Evolutionary conservation across 2,113 vertebrate genomes (phyloP).

Genomic region (Picathartes gymnocephalus): DNA sequence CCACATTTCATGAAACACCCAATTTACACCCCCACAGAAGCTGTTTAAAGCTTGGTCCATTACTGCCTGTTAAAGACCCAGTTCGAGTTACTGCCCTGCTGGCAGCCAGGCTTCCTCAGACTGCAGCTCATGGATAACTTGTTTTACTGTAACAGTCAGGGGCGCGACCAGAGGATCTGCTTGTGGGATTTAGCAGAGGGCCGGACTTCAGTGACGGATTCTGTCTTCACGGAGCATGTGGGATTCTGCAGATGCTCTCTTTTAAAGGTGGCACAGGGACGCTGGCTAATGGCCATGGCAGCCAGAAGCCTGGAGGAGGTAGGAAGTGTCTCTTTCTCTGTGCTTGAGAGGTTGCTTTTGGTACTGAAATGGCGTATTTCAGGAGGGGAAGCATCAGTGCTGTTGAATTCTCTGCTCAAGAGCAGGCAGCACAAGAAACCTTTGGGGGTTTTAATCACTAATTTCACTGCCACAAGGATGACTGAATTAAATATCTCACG

Average conservation of each 20-base stretch:
- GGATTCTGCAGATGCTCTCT: slow-evolving; percentile 88
- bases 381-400: background rate
- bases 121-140: background rate
- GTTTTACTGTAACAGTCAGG: slow-evolving; percentile 80
- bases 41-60: background rate
- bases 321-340: slow-evolving; percentile 25
- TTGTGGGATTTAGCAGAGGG: slow-evolving; percentile 88
- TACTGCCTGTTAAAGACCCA: background rate
- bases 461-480: background rate
- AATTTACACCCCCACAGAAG: background rate
- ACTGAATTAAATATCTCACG: background rate
- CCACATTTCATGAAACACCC: background rate
- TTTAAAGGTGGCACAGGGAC: slow-evolving; percentile 54
- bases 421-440: background rate
- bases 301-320: slow-evolving; percentile 84
- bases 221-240: slow-evolving; percentile 77
- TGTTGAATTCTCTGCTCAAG: background rate
- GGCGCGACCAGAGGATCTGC: slow-evolving; percentile 85
- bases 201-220: slow-evolving; percentile 71
- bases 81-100: background rate
- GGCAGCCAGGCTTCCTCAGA: background rate
- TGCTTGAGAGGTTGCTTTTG: background rate
- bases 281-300: slow-evolving; percentile 80
- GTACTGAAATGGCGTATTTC: background rate
- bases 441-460: background rate